phyloP scores from a whole-genome alignment of 2,113 vertebrate genomes.

The Dryoscopus gambensis region DNA sequence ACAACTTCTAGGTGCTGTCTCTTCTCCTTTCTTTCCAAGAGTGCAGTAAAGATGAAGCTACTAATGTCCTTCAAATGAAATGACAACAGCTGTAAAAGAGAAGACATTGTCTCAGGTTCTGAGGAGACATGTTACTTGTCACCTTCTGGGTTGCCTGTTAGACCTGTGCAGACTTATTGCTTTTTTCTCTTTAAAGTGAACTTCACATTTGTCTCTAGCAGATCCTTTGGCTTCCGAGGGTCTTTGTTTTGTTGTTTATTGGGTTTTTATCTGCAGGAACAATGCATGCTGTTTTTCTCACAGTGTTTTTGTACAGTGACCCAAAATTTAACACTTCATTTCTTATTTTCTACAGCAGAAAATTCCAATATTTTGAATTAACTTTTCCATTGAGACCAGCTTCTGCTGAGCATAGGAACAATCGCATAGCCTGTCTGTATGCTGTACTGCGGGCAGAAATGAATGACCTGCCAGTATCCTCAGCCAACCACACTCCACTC shows the following conservation, averaged over 20 bases:
- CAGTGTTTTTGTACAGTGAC: neutral
- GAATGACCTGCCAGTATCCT: neutral
- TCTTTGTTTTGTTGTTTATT: neutral
- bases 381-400: neutral
- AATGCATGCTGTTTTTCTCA: neutral
- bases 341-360: neutral
- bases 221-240: neutral
- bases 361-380: neutral
- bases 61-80: conserved; percentile 34
- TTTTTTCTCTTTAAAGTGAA: neutral
- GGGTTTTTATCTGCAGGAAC: neutral
- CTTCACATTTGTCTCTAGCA: neutral
- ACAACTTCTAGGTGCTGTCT: neutral
- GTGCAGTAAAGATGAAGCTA: neutral
- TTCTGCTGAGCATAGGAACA: neutral
- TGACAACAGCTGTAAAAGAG: neutral
- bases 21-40: conserved; percentile 20
- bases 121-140: neutral
- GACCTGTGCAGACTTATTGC: neutral
- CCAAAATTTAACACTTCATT: neutral
- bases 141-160: neutral
- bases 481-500: neutral
- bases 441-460: neutral
- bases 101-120: neutral
- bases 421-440: neutral